phyloP scores from a whole-genome alignment of 2,888 invertebrate species.

The Agrenia bidenticulata region DNA sequence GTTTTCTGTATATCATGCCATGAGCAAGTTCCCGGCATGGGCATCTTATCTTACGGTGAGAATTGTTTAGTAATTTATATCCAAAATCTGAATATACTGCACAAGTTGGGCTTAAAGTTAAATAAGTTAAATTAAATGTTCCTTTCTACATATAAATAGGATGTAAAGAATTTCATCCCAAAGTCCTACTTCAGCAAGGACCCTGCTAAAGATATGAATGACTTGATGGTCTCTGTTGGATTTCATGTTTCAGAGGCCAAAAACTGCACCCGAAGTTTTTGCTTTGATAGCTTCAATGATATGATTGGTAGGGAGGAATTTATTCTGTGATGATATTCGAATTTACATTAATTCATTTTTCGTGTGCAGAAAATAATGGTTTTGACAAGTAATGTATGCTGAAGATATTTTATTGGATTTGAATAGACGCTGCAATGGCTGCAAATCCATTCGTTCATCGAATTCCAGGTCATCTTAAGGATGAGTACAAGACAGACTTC shows the following conservation, averaged over 20 bases:
- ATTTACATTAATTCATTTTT: background rate
- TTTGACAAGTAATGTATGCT: background rate
- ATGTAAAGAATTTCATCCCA: constrained; percentile 51
- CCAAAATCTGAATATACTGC: no score
- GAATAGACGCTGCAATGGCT: constrained; percentile 52
- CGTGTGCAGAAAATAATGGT: background rate
- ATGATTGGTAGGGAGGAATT: constrained; percentile 45
- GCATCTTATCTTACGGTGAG: constrained; percentile 41
- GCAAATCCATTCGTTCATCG: constrained; percentile 51
- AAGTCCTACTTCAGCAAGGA: constrained; percentile 49
- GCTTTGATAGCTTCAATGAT: constrained; percentile 43
- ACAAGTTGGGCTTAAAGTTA: background rate
- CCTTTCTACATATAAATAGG: constrained; percentile 45
- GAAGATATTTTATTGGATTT: constrained; percentile 2
- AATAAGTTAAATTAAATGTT: background rate
- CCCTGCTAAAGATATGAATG: constrained; percentile 45
- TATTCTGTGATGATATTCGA: background rate
- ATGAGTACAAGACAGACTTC: constrained; percentile 46
- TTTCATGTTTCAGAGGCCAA: constrained; percentile 43
- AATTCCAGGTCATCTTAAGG: constrained; percentile 42
- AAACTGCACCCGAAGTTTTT: constrained; percentile 41
- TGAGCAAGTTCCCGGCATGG: constrained; percentile 49
- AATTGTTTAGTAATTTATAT: no score
- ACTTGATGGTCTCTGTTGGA: constrained; percentile 44
- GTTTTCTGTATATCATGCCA: constrained; percentile 49